These are phyloP conservation scores for Hybognathus amarus DNA, from an alignment of 2,797 vertebrate species.

Conservation along the genomic window DNA sequence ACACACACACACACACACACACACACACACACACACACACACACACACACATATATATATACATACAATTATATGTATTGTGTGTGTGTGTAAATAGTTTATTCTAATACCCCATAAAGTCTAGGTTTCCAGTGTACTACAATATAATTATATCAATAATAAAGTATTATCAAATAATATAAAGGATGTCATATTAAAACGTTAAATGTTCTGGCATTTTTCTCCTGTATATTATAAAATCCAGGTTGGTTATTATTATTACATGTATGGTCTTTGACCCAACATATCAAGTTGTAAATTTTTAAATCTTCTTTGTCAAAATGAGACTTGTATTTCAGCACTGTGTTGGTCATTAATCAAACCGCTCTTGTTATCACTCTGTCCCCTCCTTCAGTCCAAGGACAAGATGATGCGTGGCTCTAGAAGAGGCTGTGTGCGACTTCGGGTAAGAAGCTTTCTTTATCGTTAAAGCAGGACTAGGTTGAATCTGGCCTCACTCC, in stretches of 20 bases:
- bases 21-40: not conserved
- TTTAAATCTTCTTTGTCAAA: not conserved
- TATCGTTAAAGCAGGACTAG: conserved; percentile 18
- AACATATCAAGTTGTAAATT: not conserved
- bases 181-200: not conserved
- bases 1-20: not conserved
- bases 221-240: not conserved
- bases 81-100: not conserved
- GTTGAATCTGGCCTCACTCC: not conserved
- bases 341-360: not conserved
- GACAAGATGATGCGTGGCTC: conserved; percentile 99
- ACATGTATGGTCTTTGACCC: not conserved
- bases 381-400: conserved; percentile 86
- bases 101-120: not conserved
- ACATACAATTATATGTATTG: no score
- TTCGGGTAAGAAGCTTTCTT: conserved; percentile 85
- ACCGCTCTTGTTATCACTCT: not conserved
- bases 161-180: not conserved
- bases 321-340: not conserved
- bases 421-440: conserved; percentile 96
- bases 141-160: not conserved
- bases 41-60: not conserved
- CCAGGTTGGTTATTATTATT: not conserved
- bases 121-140: not conserved
- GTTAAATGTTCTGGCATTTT: not conserved